These are phyloP conservation scores for Taphrorychus bicolor DNA, from an alignment of 2,888 invertebrate genomes.

Conservation along the genomic window DNA sequence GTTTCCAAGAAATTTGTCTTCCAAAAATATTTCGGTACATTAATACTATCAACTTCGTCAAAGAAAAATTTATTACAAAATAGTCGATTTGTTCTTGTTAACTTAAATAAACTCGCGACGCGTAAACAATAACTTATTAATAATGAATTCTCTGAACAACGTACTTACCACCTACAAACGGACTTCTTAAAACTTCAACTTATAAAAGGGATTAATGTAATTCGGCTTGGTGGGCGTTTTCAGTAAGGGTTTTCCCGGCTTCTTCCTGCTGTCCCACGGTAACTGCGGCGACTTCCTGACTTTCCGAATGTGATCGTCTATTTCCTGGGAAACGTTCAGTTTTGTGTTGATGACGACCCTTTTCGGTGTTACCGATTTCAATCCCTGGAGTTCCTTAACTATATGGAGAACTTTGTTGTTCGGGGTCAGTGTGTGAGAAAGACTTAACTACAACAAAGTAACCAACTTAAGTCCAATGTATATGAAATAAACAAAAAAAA, in stretches of 20 bases:
- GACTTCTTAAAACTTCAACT: conserved; percentile 27
- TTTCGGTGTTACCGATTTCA: conserved; percentile 58
- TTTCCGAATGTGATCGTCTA: conserved; percentile 75
- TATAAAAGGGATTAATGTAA: conserved; percentile 81
- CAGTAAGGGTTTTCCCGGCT: conserved; percentile 75
- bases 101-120: no score
- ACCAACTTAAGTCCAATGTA: no score
- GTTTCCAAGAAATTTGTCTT: no score
- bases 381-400: not conserved
- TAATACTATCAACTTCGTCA: no score
- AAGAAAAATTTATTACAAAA: no score
- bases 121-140: no score
- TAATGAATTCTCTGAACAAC: no score
- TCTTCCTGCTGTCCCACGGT: conserved; percentile 75
- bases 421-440: not conserved
- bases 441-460: not conserved
- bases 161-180: no score
- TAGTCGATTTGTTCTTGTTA: no score
- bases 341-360: conserved; percentile 77
- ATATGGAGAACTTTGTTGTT: not conserved
- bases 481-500: no score
- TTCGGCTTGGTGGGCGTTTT: conserved; percentile 70
- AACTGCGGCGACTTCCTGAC: conserved; percentile 75
- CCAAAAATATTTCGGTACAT: no score
- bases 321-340: conserved; percentile 74